Evolutionary conservation across 2,797 vertebrate genomes (phyloP).

Genomic region (Phaenicophaeus curvirostris): DNA sequence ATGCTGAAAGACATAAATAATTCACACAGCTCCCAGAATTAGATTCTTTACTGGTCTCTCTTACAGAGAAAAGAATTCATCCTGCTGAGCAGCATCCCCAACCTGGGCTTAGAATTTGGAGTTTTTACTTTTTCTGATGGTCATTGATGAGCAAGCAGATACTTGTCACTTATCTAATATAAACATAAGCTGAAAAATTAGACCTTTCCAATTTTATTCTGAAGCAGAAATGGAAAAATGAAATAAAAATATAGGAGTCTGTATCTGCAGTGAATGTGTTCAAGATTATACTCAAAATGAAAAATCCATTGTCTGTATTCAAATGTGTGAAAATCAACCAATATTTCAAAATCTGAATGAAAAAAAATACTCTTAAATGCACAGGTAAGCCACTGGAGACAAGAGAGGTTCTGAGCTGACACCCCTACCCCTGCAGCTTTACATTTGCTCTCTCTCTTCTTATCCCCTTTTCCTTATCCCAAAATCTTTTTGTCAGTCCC

Average conservation of each 20-base stretch:
- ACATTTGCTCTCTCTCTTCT: background rate
- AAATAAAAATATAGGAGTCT: background rate
- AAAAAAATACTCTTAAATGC: background rate
- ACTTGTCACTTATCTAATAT: background rate
- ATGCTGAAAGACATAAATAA: conserved; percentile 43
- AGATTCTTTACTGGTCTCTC: background rate
- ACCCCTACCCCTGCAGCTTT: background rate
- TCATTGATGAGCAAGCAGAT: background rate
- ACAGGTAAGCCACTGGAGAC: background rate
- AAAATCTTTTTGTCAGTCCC: background rate
- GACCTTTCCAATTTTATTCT: background rate
- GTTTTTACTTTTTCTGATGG: background rate
- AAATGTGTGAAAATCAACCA: background rate
- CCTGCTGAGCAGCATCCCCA: background rate
- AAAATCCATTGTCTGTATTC: background rate
- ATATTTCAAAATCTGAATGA: background rate
- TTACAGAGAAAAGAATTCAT: background rate
- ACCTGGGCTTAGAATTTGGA: background rate
- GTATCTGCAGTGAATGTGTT: background rate
- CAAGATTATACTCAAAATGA: background rate
- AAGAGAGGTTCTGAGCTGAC: background rate
- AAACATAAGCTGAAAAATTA: background rate
- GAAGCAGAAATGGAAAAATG: background rate
- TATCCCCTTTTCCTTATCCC: background rate
- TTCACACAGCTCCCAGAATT: background rate